Evolutionary conservation across 35 echinoderm and acorn worm species (phyloP).

Genomic region (Heliocidaris tuberculata): DNA sequence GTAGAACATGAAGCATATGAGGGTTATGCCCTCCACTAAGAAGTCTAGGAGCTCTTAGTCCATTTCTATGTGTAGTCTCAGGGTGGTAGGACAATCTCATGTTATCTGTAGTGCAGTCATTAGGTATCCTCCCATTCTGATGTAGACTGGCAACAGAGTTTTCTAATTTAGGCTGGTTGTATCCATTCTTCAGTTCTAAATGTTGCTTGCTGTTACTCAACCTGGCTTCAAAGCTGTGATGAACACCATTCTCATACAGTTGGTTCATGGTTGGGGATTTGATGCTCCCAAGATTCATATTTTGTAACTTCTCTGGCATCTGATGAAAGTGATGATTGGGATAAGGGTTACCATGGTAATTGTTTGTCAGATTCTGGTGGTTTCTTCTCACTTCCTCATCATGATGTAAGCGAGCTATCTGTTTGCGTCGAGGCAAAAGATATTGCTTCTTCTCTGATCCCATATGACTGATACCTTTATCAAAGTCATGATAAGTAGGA

Average conservation of each 20-base stretch:
- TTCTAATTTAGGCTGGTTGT: constrained; percentile 54
- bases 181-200: constrained; percentile 42
- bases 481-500: constrained; percentile 23
- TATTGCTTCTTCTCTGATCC: constrained; percentile 38
- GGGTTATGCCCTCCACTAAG: constrained; percentile 21
- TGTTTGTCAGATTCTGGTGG: neutral
- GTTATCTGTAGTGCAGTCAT: constrained; percentile 8
- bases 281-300: neutral
- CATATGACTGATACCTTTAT: neutral
- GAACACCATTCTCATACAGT: constrained; percentile 44
- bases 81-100: constrained; percentile 43
- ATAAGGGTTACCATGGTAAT: neutral
- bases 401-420: constrained; percentile 34
- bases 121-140: constrained; percentile 55
- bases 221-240: constrained; percentile 30
- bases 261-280: neutral
- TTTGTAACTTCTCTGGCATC: neutral
- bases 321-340: neutral
- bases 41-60: neutral
- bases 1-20: constrained; percentile 37
- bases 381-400: constrained; percentile 37
- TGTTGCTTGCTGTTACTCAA: constrained; percentile 4
- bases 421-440: constrained; percentile 37
- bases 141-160: constrained; percentile 29
- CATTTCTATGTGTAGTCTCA: neutral